A percentile compares a stretch with the other conserved stretches of the same genome.
phyloP scores from a whole-genome alignment of 2,797 vertebrate species.

The Protonibea diacanthus region DNA sequence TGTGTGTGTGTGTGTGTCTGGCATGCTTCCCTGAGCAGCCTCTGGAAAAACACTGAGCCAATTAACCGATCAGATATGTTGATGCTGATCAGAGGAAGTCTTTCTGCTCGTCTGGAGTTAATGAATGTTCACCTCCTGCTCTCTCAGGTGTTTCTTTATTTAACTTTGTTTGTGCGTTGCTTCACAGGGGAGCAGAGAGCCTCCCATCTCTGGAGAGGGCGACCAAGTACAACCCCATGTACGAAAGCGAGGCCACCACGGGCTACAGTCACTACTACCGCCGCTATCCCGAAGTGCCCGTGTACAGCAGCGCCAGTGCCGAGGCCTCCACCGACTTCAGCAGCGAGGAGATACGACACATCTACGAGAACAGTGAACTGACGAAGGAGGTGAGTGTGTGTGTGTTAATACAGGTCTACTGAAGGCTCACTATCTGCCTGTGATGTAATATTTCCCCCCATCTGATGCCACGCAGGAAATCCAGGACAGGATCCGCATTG shows the following conservation, averaged over 20 bases:
- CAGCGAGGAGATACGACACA: constrained; percentile 95
- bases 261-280: constrained; percentile 90
- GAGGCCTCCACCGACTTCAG: constrained; percentile 93
- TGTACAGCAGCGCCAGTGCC: constrained; percentile 88
- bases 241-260: constrained; percentile 89
- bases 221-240: constrained; percentile 94
- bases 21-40: constrained; percentile 11
- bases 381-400: constrained; percentile 89
- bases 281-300: constrained; percentile 86
- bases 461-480: constrained; percentile 89
- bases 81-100: constrained; percentile 20
- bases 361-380: constrained; percentile 95
- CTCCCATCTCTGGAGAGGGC: constrained; percentile 91
- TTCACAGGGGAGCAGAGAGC: constrained; percentile 87
- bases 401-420: too few relatives aligned
- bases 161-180: constrained; percentile 1
- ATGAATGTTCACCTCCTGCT: not conserved
- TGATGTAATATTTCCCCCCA: constrained; percentile 44
- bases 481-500: constrained; percentile 96
- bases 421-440: constrained; percentile 32
- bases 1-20: constrained; percentile 25
- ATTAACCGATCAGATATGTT: constrained; percentile 51
- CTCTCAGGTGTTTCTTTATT: not conserved
- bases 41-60: constrained; percentile 42
- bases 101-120: constrained; percentile 13